Percentiles rank a stretch among this genome's conserved stretches.
Evolutionary conservation across 1,140 invertebrate species (phyloP).

Genomic region (Alviniconcha marisindica): DNA sequence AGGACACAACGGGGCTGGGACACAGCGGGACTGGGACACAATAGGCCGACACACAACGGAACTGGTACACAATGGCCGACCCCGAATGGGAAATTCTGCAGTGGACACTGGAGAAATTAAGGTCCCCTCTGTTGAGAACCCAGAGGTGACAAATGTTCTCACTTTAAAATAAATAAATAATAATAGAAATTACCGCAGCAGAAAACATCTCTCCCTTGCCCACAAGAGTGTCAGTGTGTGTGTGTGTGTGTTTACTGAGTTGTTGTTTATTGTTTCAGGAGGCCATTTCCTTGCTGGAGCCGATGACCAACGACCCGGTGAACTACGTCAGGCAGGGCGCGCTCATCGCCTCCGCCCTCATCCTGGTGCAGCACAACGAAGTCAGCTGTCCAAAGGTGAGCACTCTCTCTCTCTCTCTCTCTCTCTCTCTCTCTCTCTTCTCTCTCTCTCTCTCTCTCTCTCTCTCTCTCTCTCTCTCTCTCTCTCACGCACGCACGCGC

Average conservation of each 20-base stretch:
- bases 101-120: too few relatives aligned
- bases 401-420: neutral
- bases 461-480: neutral
- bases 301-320: constrained; percentile 99
- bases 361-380: constrained; percentile 99
- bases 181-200: too few relatives aligned
- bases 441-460: neutral
- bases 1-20: too few relatives aligned
- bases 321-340: constrained; percentile 99
- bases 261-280: too few relatives aligned
- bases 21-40: too few relatives aligned
- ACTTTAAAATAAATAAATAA: too few relatives aligned
- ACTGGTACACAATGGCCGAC: too few relatives aligned
- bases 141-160: neutral
- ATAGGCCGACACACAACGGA: too few relatives aligned
- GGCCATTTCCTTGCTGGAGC: constrained; percentile 96
- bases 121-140: neutral
- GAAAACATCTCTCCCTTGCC: neutral
- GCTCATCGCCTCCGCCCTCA: constrained; percentile 95
- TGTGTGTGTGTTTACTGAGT: constrained; percentile 27
- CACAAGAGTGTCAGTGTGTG: neutral
- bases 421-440: neutral
- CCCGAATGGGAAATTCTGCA: too few relatives aligned
- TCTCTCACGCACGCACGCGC: neutral
- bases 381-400: constrained; percentile 90